Conservation (phyloP, 2,113 vertebrate species). For the Crotalus helleri region DNA sequence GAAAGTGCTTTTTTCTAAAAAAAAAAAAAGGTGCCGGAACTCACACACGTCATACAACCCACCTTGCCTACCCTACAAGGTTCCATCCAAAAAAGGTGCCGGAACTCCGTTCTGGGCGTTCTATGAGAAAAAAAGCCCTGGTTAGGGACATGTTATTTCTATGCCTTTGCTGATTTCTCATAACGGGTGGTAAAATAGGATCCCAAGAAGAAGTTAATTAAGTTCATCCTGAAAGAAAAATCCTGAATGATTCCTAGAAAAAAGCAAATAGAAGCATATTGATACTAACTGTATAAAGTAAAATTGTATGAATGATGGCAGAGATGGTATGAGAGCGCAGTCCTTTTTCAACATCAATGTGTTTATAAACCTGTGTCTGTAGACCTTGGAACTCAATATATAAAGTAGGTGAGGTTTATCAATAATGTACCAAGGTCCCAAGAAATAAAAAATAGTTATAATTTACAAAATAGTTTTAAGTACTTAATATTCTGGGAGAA, state of each 20-base stretch:
- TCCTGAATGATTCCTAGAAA: background rate
- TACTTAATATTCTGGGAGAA: too few relatives aligned
- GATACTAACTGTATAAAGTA: background rate
- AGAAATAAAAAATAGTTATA: background rate
- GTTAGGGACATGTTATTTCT: background rate
- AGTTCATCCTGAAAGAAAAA: background rate
- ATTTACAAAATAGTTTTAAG: background rate
- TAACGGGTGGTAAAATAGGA: background rate
- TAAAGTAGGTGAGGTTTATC: background rate
- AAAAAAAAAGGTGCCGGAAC: too few relatives aligned
- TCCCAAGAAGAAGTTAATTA: background rate
- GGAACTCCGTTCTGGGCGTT: too few relatives aligned
- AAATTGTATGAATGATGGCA: background rate
- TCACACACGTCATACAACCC: too few relatives aligned
- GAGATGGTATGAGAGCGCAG: background rate
- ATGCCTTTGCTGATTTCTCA: background rate
- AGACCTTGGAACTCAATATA: background rate
- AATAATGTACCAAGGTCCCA: background rate
- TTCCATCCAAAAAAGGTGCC: too few relatives aligned
- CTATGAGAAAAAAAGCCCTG: too few relatives aligned
- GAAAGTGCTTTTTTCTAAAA: too few relatives aligned
- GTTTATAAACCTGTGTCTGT: background rate
- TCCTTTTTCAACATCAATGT: background rate
- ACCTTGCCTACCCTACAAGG: too few relatives aligned
- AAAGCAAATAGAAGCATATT: background rate